Evolutionary conservation across 1,140 invertebrate genomes (phyloP).

Genomic region (Latrodectus geometricus): DNA sequence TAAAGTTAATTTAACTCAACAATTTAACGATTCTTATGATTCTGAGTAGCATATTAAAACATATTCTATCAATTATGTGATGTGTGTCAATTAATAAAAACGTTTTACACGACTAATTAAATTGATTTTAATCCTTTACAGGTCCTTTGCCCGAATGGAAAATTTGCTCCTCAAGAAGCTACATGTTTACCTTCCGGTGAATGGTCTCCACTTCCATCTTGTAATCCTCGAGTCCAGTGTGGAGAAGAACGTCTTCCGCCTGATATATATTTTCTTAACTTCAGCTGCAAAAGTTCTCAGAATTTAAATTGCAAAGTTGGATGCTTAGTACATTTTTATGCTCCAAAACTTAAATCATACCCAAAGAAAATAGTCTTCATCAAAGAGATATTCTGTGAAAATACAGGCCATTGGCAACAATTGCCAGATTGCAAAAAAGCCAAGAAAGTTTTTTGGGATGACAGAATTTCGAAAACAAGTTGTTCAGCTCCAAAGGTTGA

Average conservation of each 20-base stretch:
- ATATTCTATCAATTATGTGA: too few species aligned
- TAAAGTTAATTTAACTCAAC: too few species aligned
- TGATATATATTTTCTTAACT: not conserved
- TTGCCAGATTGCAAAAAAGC: constrained; percentile 7
- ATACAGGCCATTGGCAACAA: not conserved
- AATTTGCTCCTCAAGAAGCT: not conserved
- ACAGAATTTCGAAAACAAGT: not conserved
- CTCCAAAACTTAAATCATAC: not conserved
- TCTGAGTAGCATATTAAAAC: too few species aligned
- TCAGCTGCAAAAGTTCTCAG: not conserved
- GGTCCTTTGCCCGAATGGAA: constrained; percentile 17
- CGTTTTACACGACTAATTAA: too few species aligned
- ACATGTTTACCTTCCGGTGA: not conserved
- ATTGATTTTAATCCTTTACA: too few species aligned
- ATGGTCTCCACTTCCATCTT: constrained; percentile 14
- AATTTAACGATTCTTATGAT: too few species aligned
- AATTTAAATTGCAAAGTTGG: constrained; percentile 8
- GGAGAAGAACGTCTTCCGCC: not conserved
- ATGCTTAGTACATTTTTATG: not conserved
- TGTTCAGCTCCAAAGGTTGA: not conserved
- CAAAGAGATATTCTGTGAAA: not conserved
- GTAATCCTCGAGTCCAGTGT: not conserved
- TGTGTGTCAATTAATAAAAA: too few species aligned
- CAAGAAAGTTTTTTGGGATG: not conserved
- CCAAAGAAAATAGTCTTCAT: constrained; percentile 1